A percentile compares a stretch with the other conserved stretches of the same genome.
Evolutionary conservation across 2,113 vertebrate species (phyloP).

Genomic region (Myotis yumanensis): DNA sequence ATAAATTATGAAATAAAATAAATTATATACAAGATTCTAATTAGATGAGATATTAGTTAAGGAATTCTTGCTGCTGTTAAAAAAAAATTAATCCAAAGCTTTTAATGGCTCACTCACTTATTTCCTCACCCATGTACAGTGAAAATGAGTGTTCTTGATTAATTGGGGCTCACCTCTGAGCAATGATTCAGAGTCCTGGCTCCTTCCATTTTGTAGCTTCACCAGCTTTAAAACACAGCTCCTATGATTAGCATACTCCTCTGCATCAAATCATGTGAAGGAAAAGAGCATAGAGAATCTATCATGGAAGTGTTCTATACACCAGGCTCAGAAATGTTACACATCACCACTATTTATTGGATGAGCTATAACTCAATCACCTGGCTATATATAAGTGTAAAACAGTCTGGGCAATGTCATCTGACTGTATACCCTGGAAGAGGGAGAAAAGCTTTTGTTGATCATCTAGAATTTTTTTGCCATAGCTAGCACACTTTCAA

Average conservation of each 20-base stretch:
- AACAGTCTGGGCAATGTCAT: not conserved
- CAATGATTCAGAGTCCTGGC: not conserved
- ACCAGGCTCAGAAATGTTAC: not conserved
- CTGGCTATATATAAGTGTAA: not conserved
- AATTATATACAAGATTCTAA: conserved; percentile 59
- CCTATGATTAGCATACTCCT: not conserved
- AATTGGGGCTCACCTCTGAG: not conserved
- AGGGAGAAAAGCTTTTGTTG: conserved; percentile 5
- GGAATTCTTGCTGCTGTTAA: not conserved
- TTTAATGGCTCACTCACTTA: not conserved
- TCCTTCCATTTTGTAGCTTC: not conserved
- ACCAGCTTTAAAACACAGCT: not conserved
- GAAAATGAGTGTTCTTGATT: not conserved
- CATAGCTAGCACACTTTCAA: not conserved
- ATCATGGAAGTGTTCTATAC: not conserved
- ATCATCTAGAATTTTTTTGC: not conserved
- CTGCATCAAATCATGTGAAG: not conserved
- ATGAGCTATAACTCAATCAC: not conserved
- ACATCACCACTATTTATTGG: not conserved
- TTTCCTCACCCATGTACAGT: not conserved
- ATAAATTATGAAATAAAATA: conserved; percentile 63
- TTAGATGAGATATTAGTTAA: conserved; percentile 43
- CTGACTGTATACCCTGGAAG: not conserved
- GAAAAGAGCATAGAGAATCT: not conserved
- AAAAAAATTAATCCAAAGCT: conserved; percentile 4